A percentile compares a stretch with the other conserved stretches of the same genome.
Conservation (phyloP, 2,888 invertebrate species). For the Drosophila dives region DNA sequence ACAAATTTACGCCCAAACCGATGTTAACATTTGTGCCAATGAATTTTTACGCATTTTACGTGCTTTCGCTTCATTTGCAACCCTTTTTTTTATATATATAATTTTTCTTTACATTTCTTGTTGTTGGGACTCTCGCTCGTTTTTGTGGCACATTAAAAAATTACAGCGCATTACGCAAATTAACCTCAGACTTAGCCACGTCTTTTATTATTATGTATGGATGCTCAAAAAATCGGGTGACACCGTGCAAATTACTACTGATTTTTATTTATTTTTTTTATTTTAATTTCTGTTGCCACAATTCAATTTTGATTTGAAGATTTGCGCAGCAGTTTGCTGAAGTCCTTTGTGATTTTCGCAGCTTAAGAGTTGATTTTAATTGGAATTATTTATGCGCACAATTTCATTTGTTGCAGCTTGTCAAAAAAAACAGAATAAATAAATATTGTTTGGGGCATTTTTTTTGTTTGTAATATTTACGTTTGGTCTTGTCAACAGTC, state of each 20-base stretch:
- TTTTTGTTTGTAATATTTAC: slow-evolving; percentile 3
- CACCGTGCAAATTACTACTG: slow-evolving; percentile 46
- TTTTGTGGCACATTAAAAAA: slow-evolving; percentile 72
- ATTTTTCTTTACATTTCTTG: slow-evolving; percentile 18
- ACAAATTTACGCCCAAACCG: slow-evolving; percentile 19
- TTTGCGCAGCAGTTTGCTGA: slow-evolving; percentile 8
- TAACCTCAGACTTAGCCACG: slow-evolving; percentile 79
- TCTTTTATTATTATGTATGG: slow-evolving; percentile 50
- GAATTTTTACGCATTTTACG: slow-evolving; percentile 70
- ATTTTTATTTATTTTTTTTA: slow-evolving; percentile 11
- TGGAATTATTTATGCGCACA: slow-evolving; percentile 22
- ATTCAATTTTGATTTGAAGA: not conserved
- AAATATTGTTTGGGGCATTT: slow-evolving; percentile 1
- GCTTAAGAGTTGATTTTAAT: slow-evolving; percentile 36
- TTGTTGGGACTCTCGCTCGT: slow-evolving; percentile 20
- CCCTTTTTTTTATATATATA: slow-evolving; percentile 41
- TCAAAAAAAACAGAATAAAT: not conserved
- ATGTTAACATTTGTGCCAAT: slow-evolving; percentile 54
- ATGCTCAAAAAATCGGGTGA: slow-evolving; percentile 18
- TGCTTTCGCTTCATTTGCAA: slow-evolving; percentile 56
- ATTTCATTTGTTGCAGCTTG: not conserved
- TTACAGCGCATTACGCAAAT: slow-evolving; percentile 78
- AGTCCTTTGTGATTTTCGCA: slow-evolving; percentile 3
- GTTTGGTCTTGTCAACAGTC: slow-evolving; percentile 2
- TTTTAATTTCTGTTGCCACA: slow-evolving; percentile 10